Evolutionary conservation across 1,140 invertebrate genomes (phyloP).

Genomic region (Temnothorax curvispinosus): DNA sequence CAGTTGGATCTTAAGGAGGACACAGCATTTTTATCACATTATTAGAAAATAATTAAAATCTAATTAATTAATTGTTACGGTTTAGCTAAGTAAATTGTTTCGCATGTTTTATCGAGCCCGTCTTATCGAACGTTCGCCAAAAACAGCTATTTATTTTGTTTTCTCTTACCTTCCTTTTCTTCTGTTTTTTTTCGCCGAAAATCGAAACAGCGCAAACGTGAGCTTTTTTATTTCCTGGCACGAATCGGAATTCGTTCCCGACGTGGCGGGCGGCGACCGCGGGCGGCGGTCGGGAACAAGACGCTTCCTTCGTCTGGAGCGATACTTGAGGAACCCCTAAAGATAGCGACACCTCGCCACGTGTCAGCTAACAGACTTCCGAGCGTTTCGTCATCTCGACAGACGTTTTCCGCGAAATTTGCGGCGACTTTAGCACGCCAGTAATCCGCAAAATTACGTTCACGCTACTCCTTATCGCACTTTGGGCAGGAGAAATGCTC

Average conservation of each 20-base stretch:
- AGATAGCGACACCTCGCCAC: slow-evolving; percentile 55
- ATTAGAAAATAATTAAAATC: background rate
- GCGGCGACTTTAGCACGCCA: background rate
- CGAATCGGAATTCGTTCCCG: slow-evolving; percentile 56
- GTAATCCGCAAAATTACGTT: slow-evolving; percentile 14
- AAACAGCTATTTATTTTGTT: background rate
- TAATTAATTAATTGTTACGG: background rate
- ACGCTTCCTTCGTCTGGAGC: slow-evolving; percentile 40
- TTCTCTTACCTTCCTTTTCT: background rate
- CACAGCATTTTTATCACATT: background rate
- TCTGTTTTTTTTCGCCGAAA: slow-evolving; percentile 27
- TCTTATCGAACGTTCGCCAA: background rate
- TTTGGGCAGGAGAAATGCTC: background rate
- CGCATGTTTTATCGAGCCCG: background rate
- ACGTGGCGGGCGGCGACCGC: background rate
- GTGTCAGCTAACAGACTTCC: slow-evolving; percentile 41
- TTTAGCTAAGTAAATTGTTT: slow-evolving; percentile 6
- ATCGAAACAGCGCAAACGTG: background rate
- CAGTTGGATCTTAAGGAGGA: background rate
- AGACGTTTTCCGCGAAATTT: slow-evolving; percentile 25
- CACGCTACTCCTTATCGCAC: background rate
- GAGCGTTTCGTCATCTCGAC: slow-evolving; percentile 51
- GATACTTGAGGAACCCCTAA: slow-evolving; percentile 47
- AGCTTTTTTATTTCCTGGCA: slow-evolving; percentile 35
- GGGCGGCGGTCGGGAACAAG: slow-evolving; percentile 21